phyloP scores from a whole-genome alignment of 2,888 invertebrate species.

The Rutpela maculata region DNA sequence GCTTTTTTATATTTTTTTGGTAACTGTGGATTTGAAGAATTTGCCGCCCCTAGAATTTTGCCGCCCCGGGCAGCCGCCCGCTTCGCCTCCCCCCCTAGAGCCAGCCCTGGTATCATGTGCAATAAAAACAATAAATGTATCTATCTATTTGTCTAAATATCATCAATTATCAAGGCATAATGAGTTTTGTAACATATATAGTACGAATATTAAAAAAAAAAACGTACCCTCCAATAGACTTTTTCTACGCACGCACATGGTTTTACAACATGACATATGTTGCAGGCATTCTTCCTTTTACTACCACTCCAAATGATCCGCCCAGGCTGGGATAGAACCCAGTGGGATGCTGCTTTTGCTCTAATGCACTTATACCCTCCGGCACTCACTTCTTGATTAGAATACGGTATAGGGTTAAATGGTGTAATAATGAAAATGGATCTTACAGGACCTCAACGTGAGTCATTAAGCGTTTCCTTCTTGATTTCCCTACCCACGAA shows the following conservation, averaged over 20 bases:
- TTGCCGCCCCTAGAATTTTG: no score
- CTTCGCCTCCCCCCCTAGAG: no score
- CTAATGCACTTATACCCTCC: slow-evolving; percentile 12
- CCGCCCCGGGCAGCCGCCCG: no score
- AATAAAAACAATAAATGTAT: no score
- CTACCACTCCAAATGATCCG: slow-evolving; percentile 3
- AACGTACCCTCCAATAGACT: not conserved
- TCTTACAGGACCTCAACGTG: slow-evolving; percentile 11
- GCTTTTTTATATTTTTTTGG: no score
- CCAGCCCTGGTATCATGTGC: no score
- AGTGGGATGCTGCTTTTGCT: slow-evolving; percentile 22
- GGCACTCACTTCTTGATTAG: not conserved
- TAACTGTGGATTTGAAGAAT: no score
- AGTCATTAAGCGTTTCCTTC: slow-evolving; percentile 20
- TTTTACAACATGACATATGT: not conserved
- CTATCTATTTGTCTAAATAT: no score
- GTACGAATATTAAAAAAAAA: not conserved
- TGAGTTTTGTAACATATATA: no score
- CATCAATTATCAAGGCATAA: no score
- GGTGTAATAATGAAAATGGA: slow-evolving; percentile 22
- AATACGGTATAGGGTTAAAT: slow-evolving; percentile 7
- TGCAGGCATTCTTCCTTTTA: not conserved
- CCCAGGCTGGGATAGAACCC: not conserved
- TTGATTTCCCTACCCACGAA: slow-evolving; percentile 13
- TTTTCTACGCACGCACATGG: slow-evolving; percentile 2